A percentile compares a stretch with the other conserved stretches of the same genome.
Evolutionary conservation across 2,113 vertebrate genomes (phyloP).

Genomic region (Myocastor coypus): DNA sequence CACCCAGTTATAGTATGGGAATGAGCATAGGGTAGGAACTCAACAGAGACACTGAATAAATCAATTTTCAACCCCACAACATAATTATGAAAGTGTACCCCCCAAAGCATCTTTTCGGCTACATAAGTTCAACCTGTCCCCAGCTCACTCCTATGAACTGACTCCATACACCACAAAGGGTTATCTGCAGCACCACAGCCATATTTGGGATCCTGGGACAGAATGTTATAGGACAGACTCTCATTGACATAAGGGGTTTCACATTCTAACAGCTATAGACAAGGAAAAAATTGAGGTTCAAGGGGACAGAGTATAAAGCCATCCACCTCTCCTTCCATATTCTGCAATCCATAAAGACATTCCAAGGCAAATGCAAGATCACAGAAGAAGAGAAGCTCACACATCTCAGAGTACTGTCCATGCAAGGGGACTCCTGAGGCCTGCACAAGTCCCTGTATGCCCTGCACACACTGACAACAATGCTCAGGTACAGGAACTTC

Average conservation of each 20-base stretch:
- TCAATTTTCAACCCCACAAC: neutral
- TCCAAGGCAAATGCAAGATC: neutral
- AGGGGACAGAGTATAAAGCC: neutral
- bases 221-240: neutral
- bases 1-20: neutral
- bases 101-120: neutral
- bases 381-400: neutral
- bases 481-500: neutral
- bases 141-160: neutral
- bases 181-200: neutral
- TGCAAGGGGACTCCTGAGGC: neutral
- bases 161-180: neutral
- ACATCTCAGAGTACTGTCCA: neutral
- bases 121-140: neutral
- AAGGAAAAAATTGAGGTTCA: neutral
- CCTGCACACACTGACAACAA: neutral
- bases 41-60: constrained; percentile 17
- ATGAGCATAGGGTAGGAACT: neutral
- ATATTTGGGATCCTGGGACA: neutral
- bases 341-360: neutral
- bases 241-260: neutral
- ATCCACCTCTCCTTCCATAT: neutral
- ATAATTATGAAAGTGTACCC: constrained; percentile 7
- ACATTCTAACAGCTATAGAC: neutral
- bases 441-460: neutral